Evolutionary conservation across 2,113 vertebrate species (phyloP), one percentile per base, ranked within the genome.

Genomic region (Lipotes vexillifer): DNA sequence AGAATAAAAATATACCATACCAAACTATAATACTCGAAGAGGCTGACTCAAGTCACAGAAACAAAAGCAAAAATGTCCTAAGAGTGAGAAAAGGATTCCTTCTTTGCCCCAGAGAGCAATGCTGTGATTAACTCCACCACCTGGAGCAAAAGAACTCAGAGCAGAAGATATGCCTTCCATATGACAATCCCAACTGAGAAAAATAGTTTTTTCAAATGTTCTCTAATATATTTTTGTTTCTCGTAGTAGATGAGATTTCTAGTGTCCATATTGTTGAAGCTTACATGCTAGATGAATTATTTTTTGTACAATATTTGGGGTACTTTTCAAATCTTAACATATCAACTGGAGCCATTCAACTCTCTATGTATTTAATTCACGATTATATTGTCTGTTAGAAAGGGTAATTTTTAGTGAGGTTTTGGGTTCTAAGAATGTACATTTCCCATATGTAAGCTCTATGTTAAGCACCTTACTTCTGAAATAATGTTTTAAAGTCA

Each of bases 101-200:
- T n/a, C 41, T 96, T 88, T 94, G 41, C 71, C 59, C 75, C 75
- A 86, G 81, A 96, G 68, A 95, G 41, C 69, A 90, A 49, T 31
- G 27, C 23, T 66, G 33, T 8, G 72, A 92, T 96, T 92, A 96
- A 97, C 84, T 92, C 52, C 1, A 92, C 33, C 69, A 95, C 90
- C 90, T 90, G n/a, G 4, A 94, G 84, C 84, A 74, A 85, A 71
- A 78, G n/a, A 78, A 77, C 27, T 75, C 36, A 29, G 69, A 96
- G 44, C 27, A 41, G 49, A 90, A 94, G 15, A 83, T 55, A 11
- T 41, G 23, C 21, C 63, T 88, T 88, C 57, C 63, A 33, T 14
- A 7, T n/a, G 29, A 68, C 74, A 88, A 13, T 95, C 55, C 33
- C 91, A 80, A 25, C 52, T 69, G 78, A 97, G 31, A 80, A 80